Evolutionary conservation across 2,113 vertebrate species (phyloP), one percentile per base, ranked within the genome.

Genomic region (Pteropus alecto): DNA sequence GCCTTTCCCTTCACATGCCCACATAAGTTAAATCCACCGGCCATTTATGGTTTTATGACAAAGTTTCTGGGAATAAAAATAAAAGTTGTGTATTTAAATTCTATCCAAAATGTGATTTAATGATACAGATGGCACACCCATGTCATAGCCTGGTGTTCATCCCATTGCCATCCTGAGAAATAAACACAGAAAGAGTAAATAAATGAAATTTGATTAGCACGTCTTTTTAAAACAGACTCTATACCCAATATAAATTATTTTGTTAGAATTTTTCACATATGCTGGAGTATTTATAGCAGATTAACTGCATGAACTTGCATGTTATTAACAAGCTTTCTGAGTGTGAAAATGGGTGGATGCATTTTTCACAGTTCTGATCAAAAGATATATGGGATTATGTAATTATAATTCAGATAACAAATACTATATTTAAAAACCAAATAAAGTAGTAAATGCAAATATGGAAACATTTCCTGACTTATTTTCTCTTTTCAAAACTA

Each of bases 191-290:
- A 87, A 93, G 84, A 97, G 61, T 82, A 93, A 43, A 43, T 43
- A 43, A 93, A 89, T 86, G 77, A 93, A 96, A 97, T 93, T 89
- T 94, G 81, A 97, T 97, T 87, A 96, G 65, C 78, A 90, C 85
- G 84, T 83, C 60, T 94, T 92, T 92, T 79, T 89, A 60, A 96
- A 96, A 65, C 97, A 97, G 94, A 94, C 94, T 91, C 88, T 96
- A 13, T 74, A 48, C 89, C 84, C 85, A 35, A 90, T 93, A 94
- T 86, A 96, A 97, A 94, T 97, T 97, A 96, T 96, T 95, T 73
- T 88, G 96, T 95, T 94, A 91, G 88, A 95, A 88, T 97, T 82
- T 93, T 89, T 97, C 95, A 74, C 93, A 94, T 95, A 97, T 94
- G 88, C 63, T 93, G 54, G 70, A 93, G 85, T 90, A 94, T 96